Conservation (phyloP, 2,113 vertebrate species). For the Nipponia nippon region DNA sequence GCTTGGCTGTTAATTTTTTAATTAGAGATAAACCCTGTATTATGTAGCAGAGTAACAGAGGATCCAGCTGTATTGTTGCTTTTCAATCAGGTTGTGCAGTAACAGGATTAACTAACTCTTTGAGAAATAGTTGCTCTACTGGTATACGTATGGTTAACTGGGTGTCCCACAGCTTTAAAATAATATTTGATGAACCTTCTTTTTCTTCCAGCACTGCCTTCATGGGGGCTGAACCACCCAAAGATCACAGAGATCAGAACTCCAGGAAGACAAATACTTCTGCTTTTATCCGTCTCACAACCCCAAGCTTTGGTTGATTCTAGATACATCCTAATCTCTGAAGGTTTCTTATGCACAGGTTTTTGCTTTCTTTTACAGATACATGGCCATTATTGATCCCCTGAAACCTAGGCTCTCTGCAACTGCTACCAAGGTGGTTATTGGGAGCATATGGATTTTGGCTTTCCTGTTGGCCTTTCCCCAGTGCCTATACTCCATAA, state of each 20-base stretch:
- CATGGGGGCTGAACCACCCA: not conserved
- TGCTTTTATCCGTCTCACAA: not conserved
- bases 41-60: not conserved
- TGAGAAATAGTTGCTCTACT: not conserved
- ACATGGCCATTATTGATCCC: constrained; percentile 97
- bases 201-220: not conserved
- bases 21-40: not conserved
- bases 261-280: not conserved
- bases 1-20: not conserved
- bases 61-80: not conserved
- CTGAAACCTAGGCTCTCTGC: constrained; percentile 93
- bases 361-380: constrained; percentile 74
- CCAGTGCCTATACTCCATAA: constrained; percentile 92
- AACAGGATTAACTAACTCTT: not conserved
- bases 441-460: constrained; percentile 91
- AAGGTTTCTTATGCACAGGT: not conserved
- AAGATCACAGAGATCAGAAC: not conserved
- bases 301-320: not conserved
- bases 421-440: constrained; percentile 88
- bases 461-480: constrained; percentile 93
- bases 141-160: not conserved
- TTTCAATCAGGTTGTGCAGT: not conserved
- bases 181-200: not conserved
- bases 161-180: not conserved
- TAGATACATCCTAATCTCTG: not conserved